Base-by-base conservation (phyloP, 2,888 invertebrate genomes). In the Carcina quercana region DNA sequence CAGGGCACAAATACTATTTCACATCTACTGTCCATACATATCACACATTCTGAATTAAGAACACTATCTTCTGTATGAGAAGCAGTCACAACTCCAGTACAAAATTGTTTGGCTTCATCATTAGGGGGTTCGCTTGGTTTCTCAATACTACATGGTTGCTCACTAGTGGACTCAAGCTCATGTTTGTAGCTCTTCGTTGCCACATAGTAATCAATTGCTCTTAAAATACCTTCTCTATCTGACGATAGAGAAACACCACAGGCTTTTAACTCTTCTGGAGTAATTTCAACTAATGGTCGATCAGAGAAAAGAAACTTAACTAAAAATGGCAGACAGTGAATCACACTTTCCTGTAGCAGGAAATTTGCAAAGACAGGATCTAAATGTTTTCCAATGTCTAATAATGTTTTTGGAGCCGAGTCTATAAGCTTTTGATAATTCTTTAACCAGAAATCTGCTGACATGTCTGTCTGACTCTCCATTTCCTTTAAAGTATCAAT, bases 381-480 rank as follows among this genome's bases (percentile, higher is more conserved):
- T 25, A 93, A 74, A 46, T 84, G 79, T 40, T 84, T 86, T 38
- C 87, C 86, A 32, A 88, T 80, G 53, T 88, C 86, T 15, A 89
- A 68, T 40, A 91, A 72, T 28, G 87, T 86, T 50, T 85, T 86
- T 13, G 95, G 94, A 45, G 91, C 87, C 15, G 88, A 87, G 59
- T 95, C 93, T 59, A 95, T 83, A 25, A 96, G 71, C 45, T 89
- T 87, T 66, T 96, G 95, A 66, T 94, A 96, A 66, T 95, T 95
- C 54, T 87, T 85, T 42, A 93, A 70, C 92, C 92, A 92, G 63
- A 91, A 92, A 55, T 89, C 88, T 47, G 85, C 73, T 2, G 78
- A 67, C 29, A 63, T 72, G 43, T 76, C 73, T 37, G 72, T 80
- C 44, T 84, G 76, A 45, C 45, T 76, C 67, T 95, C 94, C 85